Percentiles rank a stretch among this genome's conserved stretches.
These are phyloP conservation scores for Hippoglossus stenolepis DNA, from an alignment of 2,113 vertebrate genomes.

Conservation along the genomic window DNA sequence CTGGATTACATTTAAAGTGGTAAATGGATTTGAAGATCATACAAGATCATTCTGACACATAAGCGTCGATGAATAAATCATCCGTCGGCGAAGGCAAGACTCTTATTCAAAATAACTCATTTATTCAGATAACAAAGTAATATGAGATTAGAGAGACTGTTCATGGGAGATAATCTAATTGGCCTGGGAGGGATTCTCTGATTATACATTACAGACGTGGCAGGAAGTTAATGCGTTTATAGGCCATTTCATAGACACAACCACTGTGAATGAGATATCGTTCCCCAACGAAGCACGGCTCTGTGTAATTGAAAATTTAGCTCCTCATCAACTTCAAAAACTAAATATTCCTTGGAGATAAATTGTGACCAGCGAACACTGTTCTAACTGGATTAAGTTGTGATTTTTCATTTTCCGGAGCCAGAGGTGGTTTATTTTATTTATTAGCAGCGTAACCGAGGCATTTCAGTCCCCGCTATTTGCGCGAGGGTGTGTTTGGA, in stretches of 20 bases:
- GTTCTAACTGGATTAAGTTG: slow-evolving; percentile 47
- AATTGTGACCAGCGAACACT: slow-evolving; percentile 27
- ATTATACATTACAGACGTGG: slow-evolving; percentile 4
- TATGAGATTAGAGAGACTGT: slow-evolving; percentile 20
- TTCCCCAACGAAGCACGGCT: slow-evolving; percentile 8
- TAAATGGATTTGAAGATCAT: slow-evolving; percentile 16
- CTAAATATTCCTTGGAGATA: slow-evolving; percentile 32
- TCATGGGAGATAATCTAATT: slow-evolving; percentile 49
- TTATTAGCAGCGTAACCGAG: slow-evolving; percentile 41
- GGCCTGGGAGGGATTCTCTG: slow-evolving; percentile 1
- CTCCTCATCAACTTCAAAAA: slow-evolving; percentile 31
- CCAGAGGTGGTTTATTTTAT: slow-evolving; percentile 52
- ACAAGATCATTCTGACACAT: neutral
- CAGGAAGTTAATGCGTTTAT: slow-evolving; percentile 28
- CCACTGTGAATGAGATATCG: slow-evolving; percentile 14
- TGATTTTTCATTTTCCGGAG: slow-evolving; percentile 50
- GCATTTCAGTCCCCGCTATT: slow-evolving; percentile 39
- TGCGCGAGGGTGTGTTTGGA: slow-evolving; percentile 21
- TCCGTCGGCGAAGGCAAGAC: neutral
- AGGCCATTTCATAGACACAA: slow-evolving; percentile 33
- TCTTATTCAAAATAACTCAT: neutral
- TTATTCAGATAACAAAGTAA: neutral
- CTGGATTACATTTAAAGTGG: neutral
- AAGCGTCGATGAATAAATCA: neutral
- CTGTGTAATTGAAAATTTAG: slow-evolving; percentile 23